These are phyloP conservation scores for Cathartes aura DNA, from an alignment of 2,113 vertebrate species.

Conservation along the genomic window DNA sequence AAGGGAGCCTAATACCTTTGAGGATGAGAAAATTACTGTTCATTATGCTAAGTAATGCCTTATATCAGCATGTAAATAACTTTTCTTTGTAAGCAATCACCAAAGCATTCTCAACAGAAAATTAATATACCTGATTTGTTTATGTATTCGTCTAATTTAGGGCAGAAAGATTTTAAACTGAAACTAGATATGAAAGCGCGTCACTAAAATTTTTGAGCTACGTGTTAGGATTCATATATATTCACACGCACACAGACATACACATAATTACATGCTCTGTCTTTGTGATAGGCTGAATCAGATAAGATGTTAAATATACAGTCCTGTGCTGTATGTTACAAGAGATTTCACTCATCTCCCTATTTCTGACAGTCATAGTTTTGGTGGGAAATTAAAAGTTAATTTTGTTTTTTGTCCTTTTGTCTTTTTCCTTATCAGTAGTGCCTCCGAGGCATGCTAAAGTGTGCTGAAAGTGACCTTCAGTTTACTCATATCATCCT, in stretches of 20 bases:
- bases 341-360: background rate
- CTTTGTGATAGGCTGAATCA: conserved; percentile 38
- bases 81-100: conserved; percentile 59
- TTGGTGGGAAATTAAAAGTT: conserved; percentile 73
- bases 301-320: conserved; percentile 49
- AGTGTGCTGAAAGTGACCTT: conserved; percentile 77
- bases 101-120: conserved; percentile 63
- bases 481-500: conserved; percentile 71
- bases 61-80: conserved; percentile 67
- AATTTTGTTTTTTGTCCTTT: conserved; percentile 73
- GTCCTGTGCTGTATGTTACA: background rate
- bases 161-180: conserved; percentile 13
- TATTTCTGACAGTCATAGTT: conserved; percentile 47
- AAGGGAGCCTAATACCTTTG: background rate
- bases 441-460: conserved; percentile 62
- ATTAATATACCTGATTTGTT: conserved; percentile 67
- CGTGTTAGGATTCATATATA: background rate
- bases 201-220: conserved; percentile 30
- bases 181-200: conserved; percentile 15
- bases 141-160: conserved; percentile 65
- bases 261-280: background rate
- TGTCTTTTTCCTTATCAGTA: conserved; percentile 74
- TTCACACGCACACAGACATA: background rate
- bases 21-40: conserved; percentile 42
- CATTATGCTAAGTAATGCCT: conserved; percentile 68